Evolutionary conservation across 2,113 vertebrate genomes (phyloP), one percentile per base, ranked within the genome.

Genomic region (Paracanthobrama guichenoti): DNA sequence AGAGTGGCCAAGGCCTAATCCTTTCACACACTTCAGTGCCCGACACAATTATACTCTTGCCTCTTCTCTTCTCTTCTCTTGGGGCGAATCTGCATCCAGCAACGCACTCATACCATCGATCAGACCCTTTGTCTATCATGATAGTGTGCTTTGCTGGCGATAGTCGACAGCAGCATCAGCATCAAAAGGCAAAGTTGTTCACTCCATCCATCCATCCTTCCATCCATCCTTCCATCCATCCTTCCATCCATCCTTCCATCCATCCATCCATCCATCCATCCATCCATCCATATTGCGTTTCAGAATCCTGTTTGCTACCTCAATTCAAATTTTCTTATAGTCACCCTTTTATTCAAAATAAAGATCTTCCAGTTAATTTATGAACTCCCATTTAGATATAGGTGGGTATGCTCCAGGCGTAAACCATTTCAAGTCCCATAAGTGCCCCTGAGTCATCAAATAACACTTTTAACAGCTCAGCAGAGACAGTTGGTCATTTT

Each of bases 1-100:
- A 83, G 79, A 84, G 53, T 75, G 86, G 66, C 74, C 66, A 88
- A 83, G 46, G 74, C 85, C 72, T 85, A 73, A 72, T 86, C 78
- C 74, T 84, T 82, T 88, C 48, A 82, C 81, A 87, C 80, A 84
- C 67, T 77, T 50, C 46, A 24, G 8, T 22, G 71, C 46, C 31
- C 50, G 31, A 31, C 24, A 22, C 60, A 77, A 86, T 87, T 84
- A 84, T 77, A 81, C 83, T 79, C 44, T 79, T 79, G 50, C 59
- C 50, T 82, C 46, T 66, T 59, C 59, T 59, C 46, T 66, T 59
- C 59, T 59, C n/a, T 62, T 53, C 73, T 85, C 39, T 69, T 72
- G 75, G 66, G 83, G 57, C 26, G 20, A 86, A 84, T 87, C 66
- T 39, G 59, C 75, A 48, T 59, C 73, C 59, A 62, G 46, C 74